Base-by-base conservation (phyloP, 2,888 invertebrate genomes). In the Brachyptera risi region DNA sequence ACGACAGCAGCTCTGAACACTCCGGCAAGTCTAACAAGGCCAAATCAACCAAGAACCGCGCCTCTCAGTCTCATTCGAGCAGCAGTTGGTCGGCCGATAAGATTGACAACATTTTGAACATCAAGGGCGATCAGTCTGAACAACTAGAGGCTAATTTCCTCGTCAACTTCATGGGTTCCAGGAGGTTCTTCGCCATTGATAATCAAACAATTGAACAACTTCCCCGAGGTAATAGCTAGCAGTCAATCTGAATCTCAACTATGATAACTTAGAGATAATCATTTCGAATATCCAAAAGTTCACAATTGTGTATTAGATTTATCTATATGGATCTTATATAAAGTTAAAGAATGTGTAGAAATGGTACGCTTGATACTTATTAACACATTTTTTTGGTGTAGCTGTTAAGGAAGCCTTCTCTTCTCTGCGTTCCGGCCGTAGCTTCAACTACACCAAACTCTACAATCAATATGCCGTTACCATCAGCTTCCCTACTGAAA, bases 401-500 rank as follows among this genome's bases (percentile, higher is more conserved):
- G 77, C 67, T 19, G n/a, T 82, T 19, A 71, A 71, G 56, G 66
- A 78, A 31, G 72, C 75, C 60, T 71, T 79, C 64, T 68, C 74
- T 56, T 66, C 73, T 13, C 69, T 83, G 7, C 73, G 73, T 40
- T 70, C 79, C 5, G 83, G 83, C 51, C 73, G 78, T 44, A 70
- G 78, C 17, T 75, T 81, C 67, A 82, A 84, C 70, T 79, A 80
- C 73, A 85, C 83, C 42, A 86, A 83, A 72, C 75, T 85, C 11
- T 71, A 78, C 54, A 82, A 83, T 68, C 75, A 79, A 56, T 77
- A 79, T 49, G 82, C 85, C 65, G 75, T 84, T 5, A 79, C 80
- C 11, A 73, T 88, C 15, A 83, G 83, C 73, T 84, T 87, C 79
- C 87, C 89, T 2, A 80, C 86, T n/a, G 83, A 83, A 61, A 81